Evolutionary conservation across 2,797 vertebrate species (phyloP).

Genomic region (Falco novaeseelandiae): DNA sequence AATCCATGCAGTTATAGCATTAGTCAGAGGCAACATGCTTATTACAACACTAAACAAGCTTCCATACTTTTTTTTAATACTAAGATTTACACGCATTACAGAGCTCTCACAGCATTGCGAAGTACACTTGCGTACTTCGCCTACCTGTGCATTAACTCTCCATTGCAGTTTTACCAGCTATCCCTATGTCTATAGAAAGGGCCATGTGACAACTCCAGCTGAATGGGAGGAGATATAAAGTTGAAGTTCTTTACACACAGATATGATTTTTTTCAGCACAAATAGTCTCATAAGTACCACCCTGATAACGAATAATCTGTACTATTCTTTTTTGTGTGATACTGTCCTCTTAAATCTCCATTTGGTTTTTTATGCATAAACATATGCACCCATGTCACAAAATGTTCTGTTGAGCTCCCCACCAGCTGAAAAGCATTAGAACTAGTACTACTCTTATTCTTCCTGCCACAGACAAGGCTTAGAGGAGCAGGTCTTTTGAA

Average conservation of each 20-base stretch:
- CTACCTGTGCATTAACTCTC: background rate
- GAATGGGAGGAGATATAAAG: background rate
- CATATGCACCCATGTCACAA: background rate
- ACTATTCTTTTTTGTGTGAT: background rate
- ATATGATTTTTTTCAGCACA: background rate
- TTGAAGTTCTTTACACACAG: background rate
- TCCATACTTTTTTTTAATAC: background rate
- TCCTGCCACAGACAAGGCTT: background rate
- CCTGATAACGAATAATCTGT: background rate
- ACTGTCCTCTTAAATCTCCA: background rate
- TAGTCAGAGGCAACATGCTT: background rate
- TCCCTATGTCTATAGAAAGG: background rate
- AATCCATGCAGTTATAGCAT: background rate
- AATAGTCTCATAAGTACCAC: background rate
- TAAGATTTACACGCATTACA: background rate
- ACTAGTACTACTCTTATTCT: background rate
- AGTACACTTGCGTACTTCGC: background rate
- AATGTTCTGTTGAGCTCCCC: background rate
- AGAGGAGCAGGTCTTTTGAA: background rate
- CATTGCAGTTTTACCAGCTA: background rate
- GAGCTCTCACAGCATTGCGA: background rate
- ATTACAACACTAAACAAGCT: background rate
- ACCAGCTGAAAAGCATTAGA: background rate
- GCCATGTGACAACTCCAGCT: background rate
- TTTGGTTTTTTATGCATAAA: background rate